A percentile compares a stretch with the other conserved stretches of the same genome.
Conservation (phyloP, 2,113 vertebrate species). For the Melanocharis versteri region DNA sequence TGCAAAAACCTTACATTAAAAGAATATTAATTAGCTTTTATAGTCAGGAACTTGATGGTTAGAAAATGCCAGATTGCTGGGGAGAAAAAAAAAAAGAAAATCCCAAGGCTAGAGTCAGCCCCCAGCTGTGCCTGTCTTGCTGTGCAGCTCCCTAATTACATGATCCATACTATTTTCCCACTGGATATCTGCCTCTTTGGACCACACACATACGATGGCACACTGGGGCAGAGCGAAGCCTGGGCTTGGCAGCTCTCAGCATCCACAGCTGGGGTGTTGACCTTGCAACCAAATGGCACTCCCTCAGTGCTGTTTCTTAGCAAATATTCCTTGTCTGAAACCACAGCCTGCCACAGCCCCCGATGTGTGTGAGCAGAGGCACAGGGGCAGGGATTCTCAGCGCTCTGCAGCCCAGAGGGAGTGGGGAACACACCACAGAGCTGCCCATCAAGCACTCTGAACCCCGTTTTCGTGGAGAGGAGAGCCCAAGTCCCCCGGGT, state of each 20-base stretch:
- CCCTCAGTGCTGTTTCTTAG: background rate
- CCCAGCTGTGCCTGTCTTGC: background rate
- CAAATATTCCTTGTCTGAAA: background rate
- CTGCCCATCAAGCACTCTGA: accelerated
- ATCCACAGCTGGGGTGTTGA: accelerated
- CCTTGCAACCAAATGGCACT: no score
- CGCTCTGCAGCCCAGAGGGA: background rate
- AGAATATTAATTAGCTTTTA: conserved; percentile 3
- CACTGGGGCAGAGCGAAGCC: background rate
- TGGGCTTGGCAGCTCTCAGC: background rate
- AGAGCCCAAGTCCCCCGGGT: background rate
- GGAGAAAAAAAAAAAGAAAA: background rate
- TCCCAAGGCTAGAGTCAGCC: background rate
- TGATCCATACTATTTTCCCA: background rate
- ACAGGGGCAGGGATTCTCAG: background rate
- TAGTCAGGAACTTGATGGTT: background rate
- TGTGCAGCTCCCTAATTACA: background rate
- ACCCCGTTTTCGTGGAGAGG: accelerated
- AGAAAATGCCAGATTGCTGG: background rate
- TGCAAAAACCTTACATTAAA: background rate
- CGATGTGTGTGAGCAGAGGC: accelerated
- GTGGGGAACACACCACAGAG: background rate
- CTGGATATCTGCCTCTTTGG: background rate
- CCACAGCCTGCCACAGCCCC: background rate
- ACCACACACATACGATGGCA: background rate